A percentile compares a stretch with the other conserved stretches of the same genome.
Conservation (phyloP, 2,888 invertebrate species). For the Drosophila suboccidentalis region DNA sequence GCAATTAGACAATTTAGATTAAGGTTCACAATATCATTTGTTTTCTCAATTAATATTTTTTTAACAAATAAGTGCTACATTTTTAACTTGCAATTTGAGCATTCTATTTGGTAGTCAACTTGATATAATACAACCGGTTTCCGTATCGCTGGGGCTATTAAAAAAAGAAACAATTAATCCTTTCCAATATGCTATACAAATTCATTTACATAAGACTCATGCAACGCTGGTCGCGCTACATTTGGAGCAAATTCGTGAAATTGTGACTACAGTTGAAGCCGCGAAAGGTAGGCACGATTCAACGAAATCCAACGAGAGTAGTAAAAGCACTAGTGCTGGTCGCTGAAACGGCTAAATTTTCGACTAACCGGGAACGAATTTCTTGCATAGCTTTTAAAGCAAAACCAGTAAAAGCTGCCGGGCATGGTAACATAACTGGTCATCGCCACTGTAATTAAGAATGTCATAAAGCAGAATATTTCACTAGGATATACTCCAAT, state of each 20-base stretch:
- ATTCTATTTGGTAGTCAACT: not conserved
- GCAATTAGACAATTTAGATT: too few species aligned
- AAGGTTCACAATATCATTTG: not conserved
- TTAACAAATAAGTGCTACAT: not conserved
- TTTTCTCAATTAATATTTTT: not conserved
- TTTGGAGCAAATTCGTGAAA: conserved; percentile 57
- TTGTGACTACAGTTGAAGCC: conserved; percentile 12
- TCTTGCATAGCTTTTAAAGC: conserved; percentile 43
- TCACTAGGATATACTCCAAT: not conserved
- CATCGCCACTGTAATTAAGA: not conserved
- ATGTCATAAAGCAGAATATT: not conserved
- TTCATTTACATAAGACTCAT: conserved; percentile 35
- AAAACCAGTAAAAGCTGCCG: conserved; percentile 68
- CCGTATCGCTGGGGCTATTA: not conserved
- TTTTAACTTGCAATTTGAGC: not conserved
- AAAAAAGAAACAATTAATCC: conserved; percentile 16
- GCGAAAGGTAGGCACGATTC: conserved; percentile 42
- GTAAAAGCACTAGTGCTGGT: not conserved
- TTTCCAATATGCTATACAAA: conserved; percentile 21
- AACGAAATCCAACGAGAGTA: not conserved
- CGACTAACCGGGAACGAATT: conserved; percentile 36
- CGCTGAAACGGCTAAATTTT: conserved; percentile 29
- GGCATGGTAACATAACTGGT: conserved; percentile 40
- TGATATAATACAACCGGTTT: conserved; percentile 5
- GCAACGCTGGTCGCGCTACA: conserved; percentile 20